These are phyloP conservation scores for Seira sanloemensis DNA, from an alignment of 2,888 invertebrate species.

Conservation along the genomic window DNA sequence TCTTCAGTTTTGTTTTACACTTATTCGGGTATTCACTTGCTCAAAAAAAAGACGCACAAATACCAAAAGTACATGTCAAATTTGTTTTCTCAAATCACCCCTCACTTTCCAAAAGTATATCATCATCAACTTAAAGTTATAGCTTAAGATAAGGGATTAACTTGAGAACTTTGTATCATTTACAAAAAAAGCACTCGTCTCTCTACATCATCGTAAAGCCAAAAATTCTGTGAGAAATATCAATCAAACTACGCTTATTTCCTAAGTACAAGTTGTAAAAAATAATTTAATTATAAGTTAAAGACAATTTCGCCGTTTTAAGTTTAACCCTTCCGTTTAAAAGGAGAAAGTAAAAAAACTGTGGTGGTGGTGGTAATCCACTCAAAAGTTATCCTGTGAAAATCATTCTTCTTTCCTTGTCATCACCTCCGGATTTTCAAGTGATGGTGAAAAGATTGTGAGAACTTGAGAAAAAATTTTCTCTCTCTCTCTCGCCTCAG, in stretches of 20 bases:
- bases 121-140: too few species aligned
- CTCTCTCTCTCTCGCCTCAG: too few species aligned
- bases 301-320: background rate
- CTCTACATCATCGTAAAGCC: too few species aligned
- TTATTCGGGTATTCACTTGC: conserved; percentile 46
- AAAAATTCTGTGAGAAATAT: conserved; percentile 13
- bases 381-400: too few species aligned
- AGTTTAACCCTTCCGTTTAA: too few species aligned
- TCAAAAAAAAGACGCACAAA: conserved; percentile 20
- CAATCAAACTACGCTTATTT: conserved; percentile 49
- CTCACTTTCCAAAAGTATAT: too few species aligned
- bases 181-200: too few species aligned
- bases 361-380: too few species aligned
- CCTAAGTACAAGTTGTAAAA: conserved; percentile 27
- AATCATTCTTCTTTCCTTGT: background rate
- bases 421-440: background rate
- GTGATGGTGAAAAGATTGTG: background rate
- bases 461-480: too few species aligned
- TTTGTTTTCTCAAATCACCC: conserved; percentile 41
- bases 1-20: conserved; percentile 3
- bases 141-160: conserved; percentile 13
- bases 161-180: background rate
- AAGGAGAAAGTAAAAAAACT: background rate
- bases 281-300: conserved; percentile 19
- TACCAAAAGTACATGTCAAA: conserved; percentile 13